Base-by-base conservation (phyloP, 1,140 invertebrate genomes). In the Teleopsis dalmanni region DNA sequence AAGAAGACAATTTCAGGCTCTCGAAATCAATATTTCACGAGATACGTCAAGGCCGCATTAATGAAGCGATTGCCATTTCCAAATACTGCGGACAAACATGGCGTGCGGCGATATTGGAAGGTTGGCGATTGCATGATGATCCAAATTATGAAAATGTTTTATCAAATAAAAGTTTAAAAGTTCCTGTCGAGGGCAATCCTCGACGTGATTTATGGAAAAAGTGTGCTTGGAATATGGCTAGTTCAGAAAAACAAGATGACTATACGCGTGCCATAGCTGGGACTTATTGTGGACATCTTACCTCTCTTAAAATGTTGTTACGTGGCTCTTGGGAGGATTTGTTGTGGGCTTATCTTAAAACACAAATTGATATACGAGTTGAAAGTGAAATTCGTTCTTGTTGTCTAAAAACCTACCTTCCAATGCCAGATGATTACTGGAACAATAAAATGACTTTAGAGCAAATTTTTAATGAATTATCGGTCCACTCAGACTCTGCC, bases 121-220 rank as follows among this genome's bases (percentile, higher is more conserved):
- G 94, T 3, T 95, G 92, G 90, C 78, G 81, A 51, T 74, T 91
- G 11, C 80, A 81, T 62, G 85, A 91, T 59, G 87, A 93, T 76
- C 83, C 86, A 16, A 91, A 91, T 70, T 84, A 80, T 57, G 70
- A 75, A 11, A 65, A 31, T 53, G 47, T 53, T 7, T 53, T 59
- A 57, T 33, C 43, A 13, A 46, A 57, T 52, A 63, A 62, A 60
- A 51, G 75, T 69, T 67, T 67, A 47, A 72, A 79, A 72, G 58
- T 76, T 50, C 76, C 82, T 37, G 77, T 91, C 22, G 78, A 85
- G 65, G 94, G 93, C 1, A 96, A 96, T 75, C 81, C 81, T 1
- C 81, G 85, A 48, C 77, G 93, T 65, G 90, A 93, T 72, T 73
- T 96, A 2, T 97, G 94, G 94, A 96, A 95, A 62, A 75, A 79